phyloP scores from a whole-genome alignment of 2,113 vertebrate species.

The Lepus timidus region DNA sequence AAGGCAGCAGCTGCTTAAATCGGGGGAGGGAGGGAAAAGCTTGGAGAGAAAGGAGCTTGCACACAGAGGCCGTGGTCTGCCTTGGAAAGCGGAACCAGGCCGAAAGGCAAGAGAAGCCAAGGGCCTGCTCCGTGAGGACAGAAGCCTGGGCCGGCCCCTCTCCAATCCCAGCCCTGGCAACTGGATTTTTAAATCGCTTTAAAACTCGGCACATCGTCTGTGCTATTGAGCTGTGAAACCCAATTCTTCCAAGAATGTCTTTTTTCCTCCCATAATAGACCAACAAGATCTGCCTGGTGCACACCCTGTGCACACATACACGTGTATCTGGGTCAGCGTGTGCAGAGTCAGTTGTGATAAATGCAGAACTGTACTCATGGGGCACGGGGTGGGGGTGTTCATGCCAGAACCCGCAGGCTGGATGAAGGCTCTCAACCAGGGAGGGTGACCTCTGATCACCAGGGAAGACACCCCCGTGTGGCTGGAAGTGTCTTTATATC shows the following conservation, averaged over 20 bases:
- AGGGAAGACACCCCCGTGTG: background rate
- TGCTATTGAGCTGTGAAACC: background rate
- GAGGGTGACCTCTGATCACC: background rate
- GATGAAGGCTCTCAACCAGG: background rate
- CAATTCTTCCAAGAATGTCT: background rate
- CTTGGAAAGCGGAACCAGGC: background rate
- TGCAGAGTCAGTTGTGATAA: background rate
- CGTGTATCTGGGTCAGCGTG: accelerated
- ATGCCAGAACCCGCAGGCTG: background rate
- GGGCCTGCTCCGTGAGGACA: background rate
- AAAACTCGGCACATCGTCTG: background rate
- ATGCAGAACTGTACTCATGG: background rate
- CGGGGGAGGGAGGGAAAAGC: background rate
- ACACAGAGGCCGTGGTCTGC: background rate
- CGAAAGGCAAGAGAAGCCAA: background rate
- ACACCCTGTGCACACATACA: accelerated
- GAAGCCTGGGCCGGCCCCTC: background rate
- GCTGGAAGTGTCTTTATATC: background rate
- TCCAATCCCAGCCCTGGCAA: background rate
- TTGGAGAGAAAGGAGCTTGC: background rate
- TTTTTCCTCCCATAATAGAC: background rate
- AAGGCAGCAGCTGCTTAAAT: conserved; percentile 1
- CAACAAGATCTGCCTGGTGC: background rate
- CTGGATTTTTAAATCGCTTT: background rate
- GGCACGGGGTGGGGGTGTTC: background rate